Percentiles rank a stretch among this genome's conserved stretches.
These are phyloP conservation scores for Lochmaea capreae DNA, from an alignment of 2,888 invertebrate species.

Conservation along the genomic window DNA sequence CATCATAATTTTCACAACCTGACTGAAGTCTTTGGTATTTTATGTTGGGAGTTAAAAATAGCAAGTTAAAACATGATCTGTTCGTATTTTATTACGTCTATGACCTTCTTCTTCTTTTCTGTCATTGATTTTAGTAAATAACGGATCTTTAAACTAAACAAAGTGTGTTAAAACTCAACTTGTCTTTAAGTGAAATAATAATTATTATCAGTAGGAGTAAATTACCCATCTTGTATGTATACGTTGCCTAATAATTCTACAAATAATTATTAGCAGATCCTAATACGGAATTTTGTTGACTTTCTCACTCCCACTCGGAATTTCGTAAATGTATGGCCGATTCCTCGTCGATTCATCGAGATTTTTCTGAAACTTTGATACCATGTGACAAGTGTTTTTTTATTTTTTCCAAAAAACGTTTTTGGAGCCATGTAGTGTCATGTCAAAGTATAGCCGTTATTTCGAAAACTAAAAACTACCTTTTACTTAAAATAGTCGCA, in stretches of 20 bases:
- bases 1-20: too few relatives aligned
- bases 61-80: background rate
- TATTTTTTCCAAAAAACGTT: too few relatives aligned
- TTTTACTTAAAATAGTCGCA: too few relatives aligned
- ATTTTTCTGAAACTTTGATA: too few relatives aligned
- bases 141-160: background rate
- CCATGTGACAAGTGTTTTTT: too few relatives aligned
- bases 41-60: background rate
- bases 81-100: background rate
- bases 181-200: slow-evolving; percentile 1
- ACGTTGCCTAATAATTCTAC: slow-evolving; percentile 13
- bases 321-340: slow-evolving; percentile 21
- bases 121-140: background rate
- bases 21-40: too few relatives aligned
- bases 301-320: slow-evolving; percentile 26
- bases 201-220: slow-evolving; percentile 24
- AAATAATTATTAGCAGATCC: slow-evolving; percentile 13
- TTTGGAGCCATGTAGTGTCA: too few relatives aligned
- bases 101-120: background rate
- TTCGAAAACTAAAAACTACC: too few relatives aligned
- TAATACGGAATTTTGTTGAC: slow-evolving; percentile 20
- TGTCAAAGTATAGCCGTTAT: too few relatives aligned
- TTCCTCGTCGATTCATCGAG: too few relatives aligned
- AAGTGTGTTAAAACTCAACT: slow-evolving; percentile 6
- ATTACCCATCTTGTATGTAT: slow-evolving; percentile 21